Evolutionary conservation across 2,888 invertebrate species (phyloP).

Genomic region (Hyles lineata): DNA sequence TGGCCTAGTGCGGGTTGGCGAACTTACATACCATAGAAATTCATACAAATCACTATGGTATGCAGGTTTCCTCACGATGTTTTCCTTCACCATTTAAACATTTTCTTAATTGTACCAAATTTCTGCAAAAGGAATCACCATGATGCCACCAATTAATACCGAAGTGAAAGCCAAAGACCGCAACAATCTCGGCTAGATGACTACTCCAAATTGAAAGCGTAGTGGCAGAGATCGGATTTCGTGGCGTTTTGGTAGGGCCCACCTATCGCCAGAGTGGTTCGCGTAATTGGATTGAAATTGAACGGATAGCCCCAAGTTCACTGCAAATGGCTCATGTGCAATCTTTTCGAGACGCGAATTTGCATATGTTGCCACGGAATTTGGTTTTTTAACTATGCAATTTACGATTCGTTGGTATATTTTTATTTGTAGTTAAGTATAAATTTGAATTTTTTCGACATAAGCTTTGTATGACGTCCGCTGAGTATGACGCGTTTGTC

Average conservation of each 20-base stretch:
- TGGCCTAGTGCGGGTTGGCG: too few species aligned
- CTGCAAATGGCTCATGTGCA: neutral
- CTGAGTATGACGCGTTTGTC: too few species aligned
- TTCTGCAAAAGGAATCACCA: neutral
- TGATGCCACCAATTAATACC: neutral
- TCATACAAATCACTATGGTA: too few species aligned
- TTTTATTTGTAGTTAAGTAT: too few species aligned
- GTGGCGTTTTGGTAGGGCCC: neutral
- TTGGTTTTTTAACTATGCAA: too few species aligned
- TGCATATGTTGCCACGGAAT: neutral
- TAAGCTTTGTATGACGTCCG: too few species aligned
- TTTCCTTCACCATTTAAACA: too few species aligned
- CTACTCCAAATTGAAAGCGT: constrained; percentile 10
- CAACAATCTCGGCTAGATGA: constrained; percentile 5
- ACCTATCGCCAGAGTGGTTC: neutral
- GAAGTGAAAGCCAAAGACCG: neutral
- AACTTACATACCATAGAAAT: too few species aligned
- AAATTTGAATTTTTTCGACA: too few species aligned
- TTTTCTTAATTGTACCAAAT: too few species aligned
- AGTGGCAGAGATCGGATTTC: constrained; percentile 16
- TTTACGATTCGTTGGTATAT: too few species aligned
- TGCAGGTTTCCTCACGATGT: too few species aligned
- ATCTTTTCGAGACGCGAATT: neutral
- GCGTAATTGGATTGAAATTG: constrained; percentile 17
- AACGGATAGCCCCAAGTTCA: neutral